Evolutionary conservation across 2,797 vertebrate species (phyloP), one percentile per base, ranked within the genome.

Genomic region (Pangasius larnaudii): DNA sequence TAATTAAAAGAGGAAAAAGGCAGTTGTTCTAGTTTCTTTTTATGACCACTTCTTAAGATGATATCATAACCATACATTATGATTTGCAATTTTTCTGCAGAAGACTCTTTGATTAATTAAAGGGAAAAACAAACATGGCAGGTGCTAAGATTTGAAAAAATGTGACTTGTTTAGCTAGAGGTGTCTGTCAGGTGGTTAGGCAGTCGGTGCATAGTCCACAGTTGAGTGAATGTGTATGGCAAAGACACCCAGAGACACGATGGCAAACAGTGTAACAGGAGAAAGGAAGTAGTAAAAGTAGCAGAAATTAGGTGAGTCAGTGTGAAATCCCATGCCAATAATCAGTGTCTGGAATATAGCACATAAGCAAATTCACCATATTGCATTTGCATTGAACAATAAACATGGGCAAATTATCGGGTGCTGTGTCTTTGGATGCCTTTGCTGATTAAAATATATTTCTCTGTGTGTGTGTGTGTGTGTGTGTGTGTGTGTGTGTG

Each of bases 11-110:
- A 93, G 93, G 91, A 92, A 91, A 89, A 78, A 78, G 79, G 92
- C 92, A 95, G 93, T 93, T 93, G 74, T 91, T 93, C 87, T 85
- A 92, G 89, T 86, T 86, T 58, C 90, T 91, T 90, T 90, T 86
- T 90, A 58, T 53, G n/a, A 49, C 42, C n/a, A 46, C 59, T 86
- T 77, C 46, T 36, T 5, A 61, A 63, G 24, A 72, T 85, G 84
- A 75, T 46, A 33, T 13, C 10, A 58, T 39, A 59, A 39, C 10
- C 10, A 24, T 13, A 33, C 14, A 49, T 49, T 51, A 65, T 49
- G 42, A 71, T 53, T 46, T 77, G 79, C 58, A 59, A 82, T 51
- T 72, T 30, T 75, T 77, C n/a, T 53, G 63, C 85, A 87, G 85
- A 89, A 33, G 78, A 72, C 27, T 36, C n/a, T 30, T 42, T 33